Conservation (phyloP, 2,888 invertebrate species). For the Polymixis flavicincta region DNA sequence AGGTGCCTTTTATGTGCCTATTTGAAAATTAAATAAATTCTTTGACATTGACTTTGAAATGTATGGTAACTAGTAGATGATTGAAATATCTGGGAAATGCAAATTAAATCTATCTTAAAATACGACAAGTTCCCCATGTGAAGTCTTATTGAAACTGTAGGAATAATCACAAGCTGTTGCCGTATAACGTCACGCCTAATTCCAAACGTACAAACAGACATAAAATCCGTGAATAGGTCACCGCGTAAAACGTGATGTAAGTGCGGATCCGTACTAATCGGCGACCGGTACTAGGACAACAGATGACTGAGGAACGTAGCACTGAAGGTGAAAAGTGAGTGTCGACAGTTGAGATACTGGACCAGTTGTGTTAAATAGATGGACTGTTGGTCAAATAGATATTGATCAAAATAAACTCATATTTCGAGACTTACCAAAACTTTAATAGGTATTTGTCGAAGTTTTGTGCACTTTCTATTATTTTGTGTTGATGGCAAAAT, state of each 20-base stretch:
- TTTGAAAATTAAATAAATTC: too few species aligned
- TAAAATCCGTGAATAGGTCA: constrained; percentile 41
- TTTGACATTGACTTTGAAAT: too few species aligned
- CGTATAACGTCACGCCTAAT: constrained; percentile 18
- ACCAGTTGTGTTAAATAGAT: not conserved
- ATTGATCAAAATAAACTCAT: not conserved
- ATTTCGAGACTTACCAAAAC: too few species aligned
- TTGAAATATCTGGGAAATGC: not conserved
- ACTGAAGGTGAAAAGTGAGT: not conserved
- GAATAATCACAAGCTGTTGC: not conserved
- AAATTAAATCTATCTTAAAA: not conserved
- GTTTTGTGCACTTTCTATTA: not conserved
- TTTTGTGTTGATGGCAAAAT: not conserved
- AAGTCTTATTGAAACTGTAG: not conserved
- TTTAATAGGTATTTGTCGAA: not conserved
- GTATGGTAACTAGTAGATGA: not conserved
- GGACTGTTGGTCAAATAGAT: not conserved
- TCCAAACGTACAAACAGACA: constrained; percentile 2
- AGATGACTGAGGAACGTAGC: constrained; percentile 1
- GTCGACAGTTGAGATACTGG: not conserved
- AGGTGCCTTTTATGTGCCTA: too few species aligned
- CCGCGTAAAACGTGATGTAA: not conserved
- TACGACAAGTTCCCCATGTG: too few species aligned
- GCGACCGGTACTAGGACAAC: not conserved
- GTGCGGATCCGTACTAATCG: too few species aligned